Percentiles rank a stretch among this genome's conserved stretches.
Conservation (phyloP, 2,113 vertebrate genomes). For the Spea multiplicata region DNA sequence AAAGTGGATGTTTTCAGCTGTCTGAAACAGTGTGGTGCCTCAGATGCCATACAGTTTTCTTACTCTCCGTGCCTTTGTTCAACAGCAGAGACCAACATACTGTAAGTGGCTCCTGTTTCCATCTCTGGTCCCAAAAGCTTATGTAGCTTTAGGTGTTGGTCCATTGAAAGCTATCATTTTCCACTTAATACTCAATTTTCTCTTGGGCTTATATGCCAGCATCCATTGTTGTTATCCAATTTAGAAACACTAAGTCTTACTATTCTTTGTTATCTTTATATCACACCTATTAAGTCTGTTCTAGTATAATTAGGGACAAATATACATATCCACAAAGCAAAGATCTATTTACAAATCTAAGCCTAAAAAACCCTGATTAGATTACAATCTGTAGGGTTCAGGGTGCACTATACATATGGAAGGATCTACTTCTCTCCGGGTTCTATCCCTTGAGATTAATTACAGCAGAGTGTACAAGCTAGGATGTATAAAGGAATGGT, state of each 20-base stretch:
- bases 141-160: no score
- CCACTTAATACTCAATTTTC: no score
- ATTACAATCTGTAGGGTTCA: not conserved
- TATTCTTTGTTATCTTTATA: no score
- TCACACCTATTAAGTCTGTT: no score
- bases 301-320: not conserved
- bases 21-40: conserved; percentile 1
- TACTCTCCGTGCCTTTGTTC: not conserved
- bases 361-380: not conserved
- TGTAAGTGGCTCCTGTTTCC: no score
- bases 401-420: not conserved
- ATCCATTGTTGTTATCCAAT: no score
- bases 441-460: not conserved
- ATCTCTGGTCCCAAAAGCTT: no score
- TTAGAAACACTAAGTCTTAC: no score
- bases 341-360: not conserved
- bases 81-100: not conserved
- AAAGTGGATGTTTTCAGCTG: conserved; percentile 5
- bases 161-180: no score
- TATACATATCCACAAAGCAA: not conserved
- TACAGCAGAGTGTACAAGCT: not conserved
- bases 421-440: not conserved
- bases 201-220: no score
- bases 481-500: not conserved
- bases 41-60: not conserved